Percentiles rank a stretch among this genome's conserved stretches.
Evolutionary conservation across 1,140 invertebrate species (phyloP).

Genomic region (Lordiphosa clarofinis): DNA sequence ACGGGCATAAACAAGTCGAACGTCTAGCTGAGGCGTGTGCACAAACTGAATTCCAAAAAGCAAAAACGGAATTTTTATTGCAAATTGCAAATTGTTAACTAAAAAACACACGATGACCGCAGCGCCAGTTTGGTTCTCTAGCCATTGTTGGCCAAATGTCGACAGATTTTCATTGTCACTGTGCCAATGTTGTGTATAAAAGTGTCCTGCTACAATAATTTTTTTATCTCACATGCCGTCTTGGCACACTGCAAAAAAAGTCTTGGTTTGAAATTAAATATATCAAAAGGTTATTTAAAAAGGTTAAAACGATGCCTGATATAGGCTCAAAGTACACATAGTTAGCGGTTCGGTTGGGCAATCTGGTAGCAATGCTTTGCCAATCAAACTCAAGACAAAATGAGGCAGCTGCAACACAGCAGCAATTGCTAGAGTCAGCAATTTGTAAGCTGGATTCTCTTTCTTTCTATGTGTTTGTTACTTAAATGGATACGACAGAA

Average conservation of each 20-base stretch:
- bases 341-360: too few relatives aligned
- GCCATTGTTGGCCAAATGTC: conserved; percentile 41
- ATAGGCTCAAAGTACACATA: too few relatives aligned
- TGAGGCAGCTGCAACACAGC: too few relatives aligned
- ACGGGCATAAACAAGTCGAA: conserved; percentile 13
- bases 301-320: too few relatives aligned
- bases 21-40: conserved; percentile 20
- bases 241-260: neutral
- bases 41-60: conserved; percentile 70
- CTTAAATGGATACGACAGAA: too few relatives aligned
- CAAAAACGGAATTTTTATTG: conserved; percentile 76
- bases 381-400: too few relatives aligned
- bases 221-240: neutral
- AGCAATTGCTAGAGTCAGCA: too few relatives aligned
- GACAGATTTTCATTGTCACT: conserved; percentile 61
- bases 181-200: conserved; percentile 42
- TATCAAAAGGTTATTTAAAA: too few relatives aligned
- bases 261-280: too few relatives aligned
- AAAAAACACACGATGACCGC: conserved; percentile 46
- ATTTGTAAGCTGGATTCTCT: too few relatives aligned
- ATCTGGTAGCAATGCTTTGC: too few relatives aligned
- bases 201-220: conserved; percentile 20
- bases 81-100: conserved; percentile 76
- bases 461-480: too few relatives aligned
- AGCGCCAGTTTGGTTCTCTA: conserved; percentile 12